Evolutionary conservation across 2,113 vertebrate species (phyloP), one percentile per base, ranked within the genome.

Genomic region (Cryptotis parvus): DNA sequence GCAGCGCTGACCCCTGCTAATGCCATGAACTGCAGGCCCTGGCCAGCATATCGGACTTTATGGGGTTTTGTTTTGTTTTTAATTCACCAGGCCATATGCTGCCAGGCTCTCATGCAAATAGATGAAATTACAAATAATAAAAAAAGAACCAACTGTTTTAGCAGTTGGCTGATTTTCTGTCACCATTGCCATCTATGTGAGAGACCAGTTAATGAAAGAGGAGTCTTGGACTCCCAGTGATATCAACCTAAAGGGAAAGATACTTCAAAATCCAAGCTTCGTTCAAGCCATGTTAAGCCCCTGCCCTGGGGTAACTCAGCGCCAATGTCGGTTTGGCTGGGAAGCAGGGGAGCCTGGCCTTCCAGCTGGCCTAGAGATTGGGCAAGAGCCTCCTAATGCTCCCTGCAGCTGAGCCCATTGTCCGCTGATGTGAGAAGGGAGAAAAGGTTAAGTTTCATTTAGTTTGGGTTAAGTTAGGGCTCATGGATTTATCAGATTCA

Each of bases 51-150:
- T 69, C 84, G 84, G 79, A 89, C 45, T 96, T 95, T 89, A 94
- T 2, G 10, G 88, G 75, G 84, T 80, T 95, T 96, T 95, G 87
- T 90, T 90, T 91, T 93, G 81, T 65, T 94, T 95, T 90, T 80
- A 93, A 96, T 96, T 90, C 94, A 95, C 80, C 93, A 75, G 88
- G 94, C 95, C 96, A 96, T 97, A 97, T 97, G 96, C 90, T 97
- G 92, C 93, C 95, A 95, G 94, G 63, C 94, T 94, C 84, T 94
- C 94, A 81, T 91, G 94, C 92, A 96, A 97, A 97, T 89, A 94
- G 93, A 94, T 73, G 86, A 95, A 95, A 97, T 95, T 96, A 78
- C 92, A 95, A 97, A 92, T 95, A 96, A 97, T 96, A 96, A 96
- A 97, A 94, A 65, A 94, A 91, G 91, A 94, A 95, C 93, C 95